phyloP scores from a whole-genome alignment of 2,113 vertebrate species.

The Corythaeola cristata region DNA sequence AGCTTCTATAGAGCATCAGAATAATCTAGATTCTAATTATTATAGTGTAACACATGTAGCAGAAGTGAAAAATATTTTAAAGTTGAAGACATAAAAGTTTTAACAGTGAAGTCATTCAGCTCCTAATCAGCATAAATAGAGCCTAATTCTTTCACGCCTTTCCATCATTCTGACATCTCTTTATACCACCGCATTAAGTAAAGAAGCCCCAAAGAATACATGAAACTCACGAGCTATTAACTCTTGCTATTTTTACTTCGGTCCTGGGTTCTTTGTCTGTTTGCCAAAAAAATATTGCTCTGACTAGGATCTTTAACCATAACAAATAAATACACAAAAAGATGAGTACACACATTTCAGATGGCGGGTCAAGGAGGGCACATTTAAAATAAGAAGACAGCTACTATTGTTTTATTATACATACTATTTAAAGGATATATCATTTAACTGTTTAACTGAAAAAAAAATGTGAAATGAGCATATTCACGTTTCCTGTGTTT shows the following conservation, averaged over 20 bases:
- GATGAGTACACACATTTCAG: not conserved
- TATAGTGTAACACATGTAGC: not conserved
- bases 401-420: not conserved
- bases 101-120: not conserved
- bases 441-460: not conserved
- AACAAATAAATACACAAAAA: not conserved
- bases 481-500: not conserved
- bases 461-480: not conserved
- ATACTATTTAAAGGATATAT: not conserved
- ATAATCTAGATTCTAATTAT: not conserved
- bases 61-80: not conserved
- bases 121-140: not conserved
- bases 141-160: not conserved
- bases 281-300: not conserved
- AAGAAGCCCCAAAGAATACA: not conserved
- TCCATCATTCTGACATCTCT: not conserved
- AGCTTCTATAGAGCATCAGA: not conserved
- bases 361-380: not conserved
- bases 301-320: not conserved
- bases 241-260: not conserved
- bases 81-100: constrained; percentile 18
- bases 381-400: not conserved
- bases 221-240: constrained; percentile 13
- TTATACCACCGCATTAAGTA: not conserved
- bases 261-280: not conserved